Conservation (phyloP, 1,140 invertebrate genomes). For the Drosophila rufa region DNA sequence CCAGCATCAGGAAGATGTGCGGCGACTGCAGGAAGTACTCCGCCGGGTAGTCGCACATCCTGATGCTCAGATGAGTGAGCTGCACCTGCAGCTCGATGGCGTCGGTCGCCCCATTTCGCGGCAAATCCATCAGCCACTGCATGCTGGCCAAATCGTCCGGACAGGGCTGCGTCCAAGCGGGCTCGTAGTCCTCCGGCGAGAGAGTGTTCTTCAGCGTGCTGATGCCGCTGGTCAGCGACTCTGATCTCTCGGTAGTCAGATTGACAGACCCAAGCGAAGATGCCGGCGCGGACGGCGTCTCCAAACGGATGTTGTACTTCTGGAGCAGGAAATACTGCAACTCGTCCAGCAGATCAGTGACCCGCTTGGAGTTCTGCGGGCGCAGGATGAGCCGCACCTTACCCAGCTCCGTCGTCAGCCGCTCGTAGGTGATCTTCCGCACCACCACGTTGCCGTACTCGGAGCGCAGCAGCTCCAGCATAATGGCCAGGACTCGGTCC, state of each 20-base stretch:
- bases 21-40: slow-evolving; percentile 77
- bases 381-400: slow-evolving; percentile 57
- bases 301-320: slow-evolving; percentile 17
- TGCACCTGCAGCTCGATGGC: slow-evolving; percentile 31
- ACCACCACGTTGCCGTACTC: slow-evolving; percentile 46
- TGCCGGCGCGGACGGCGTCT: not conserved
- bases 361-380: slow-evolving; percentile 4
- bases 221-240: not conserved
- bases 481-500: slow-evolving; percentile 62
- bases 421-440: slow-evolving; percentile 45
- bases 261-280: not conserved
- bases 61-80: slow-evolving; percentile 55
- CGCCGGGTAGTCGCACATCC: slow-evolving; percentile 71
- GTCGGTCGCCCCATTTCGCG: slow-evolving; percentile 27
- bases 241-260: not conserved
- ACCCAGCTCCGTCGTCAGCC: slow-evolving; percentile 55
- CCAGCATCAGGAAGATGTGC: slow-evolving; percentile 55
- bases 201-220: slow-evolving; percentile 3
- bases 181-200: slow-evolving; percentile 50
- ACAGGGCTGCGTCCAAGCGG: slow-evolving; percentile 55
- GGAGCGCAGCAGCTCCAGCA: slow-evolving; percentile 67
- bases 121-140: slow-evolving; percentile 47
- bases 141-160: slow-evolving; percentile 57
- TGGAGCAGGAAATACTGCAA: slow-evolving; percentile 30
- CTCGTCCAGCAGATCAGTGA: slow-evolving; percentile 53